phyloP scores from a whole-genome alignment of 2,797 vertebrate genomes.

The Petrocephalus sullivani region DNA sequence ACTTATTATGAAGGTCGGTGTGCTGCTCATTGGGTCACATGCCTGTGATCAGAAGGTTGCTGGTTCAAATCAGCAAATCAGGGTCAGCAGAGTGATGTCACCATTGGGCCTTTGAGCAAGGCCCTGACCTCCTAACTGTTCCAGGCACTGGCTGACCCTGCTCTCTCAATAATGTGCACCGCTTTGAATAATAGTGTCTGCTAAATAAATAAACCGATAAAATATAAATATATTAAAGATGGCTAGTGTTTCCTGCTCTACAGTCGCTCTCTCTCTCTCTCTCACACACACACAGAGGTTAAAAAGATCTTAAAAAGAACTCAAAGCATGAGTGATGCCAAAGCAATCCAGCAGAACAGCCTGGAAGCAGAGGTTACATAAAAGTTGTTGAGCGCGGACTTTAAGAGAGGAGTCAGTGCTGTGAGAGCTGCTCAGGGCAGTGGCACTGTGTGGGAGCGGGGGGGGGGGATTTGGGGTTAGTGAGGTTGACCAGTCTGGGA shows the following conservation, averaged over 20 bases:
- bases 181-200: not conserved
- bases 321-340: not conserved
- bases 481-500: not conserved
- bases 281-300: not conserved
- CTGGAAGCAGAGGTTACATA: not conserved
- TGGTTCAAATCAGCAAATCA: not conserved
- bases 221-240: not conserved
- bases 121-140: not conserved
- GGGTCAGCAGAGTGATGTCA: not conserved
- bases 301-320: not conserved
- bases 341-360: conserved; percentile 5
- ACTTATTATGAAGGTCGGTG: not conserved
- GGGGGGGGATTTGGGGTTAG: not conserved
- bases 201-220: not conserved
- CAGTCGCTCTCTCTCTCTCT: not conserved
- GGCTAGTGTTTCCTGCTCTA: not conserved
- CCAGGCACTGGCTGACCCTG: not conserved
- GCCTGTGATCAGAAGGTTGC: not conserved
- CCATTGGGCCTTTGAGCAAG: not conserved
- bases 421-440: not conserved
- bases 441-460: not conserved
- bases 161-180: not conserved
- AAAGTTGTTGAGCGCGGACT: not conserved
- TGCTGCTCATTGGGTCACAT: not conserved
- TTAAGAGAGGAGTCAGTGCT: not conserved